Evolutionary conservation across 2,888 invertebrate species (phyloP).

Genomic region (Tachina fera): DNA sequence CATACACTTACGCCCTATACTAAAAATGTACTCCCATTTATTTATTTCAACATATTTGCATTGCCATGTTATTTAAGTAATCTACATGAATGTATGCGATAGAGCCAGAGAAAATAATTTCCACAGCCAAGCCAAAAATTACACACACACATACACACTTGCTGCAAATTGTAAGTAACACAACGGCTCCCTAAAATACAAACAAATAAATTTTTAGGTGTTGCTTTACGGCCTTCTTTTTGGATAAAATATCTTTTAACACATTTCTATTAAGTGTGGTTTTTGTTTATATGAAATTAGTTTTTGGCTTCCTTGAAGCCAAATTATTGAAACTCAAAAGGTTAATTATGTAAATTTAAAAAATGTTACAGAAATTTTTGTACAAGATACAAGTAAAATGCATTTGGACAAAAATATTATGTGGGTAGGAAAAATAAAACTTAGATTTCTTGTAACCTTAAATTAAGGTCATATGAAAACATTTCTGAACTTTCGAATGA

Average conservation of each 20-base stretch:
- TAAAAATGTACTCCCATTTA: conserved; percentile 1
- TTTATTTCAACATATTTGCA: conserved; percentile 38
- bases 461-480: too few relatives aligned
- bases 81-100: conserved; percentile 10
- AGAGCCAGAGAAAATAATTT: conserved; percentile 35
- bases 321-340: conserved; percentile 19
- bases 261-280: background rate
- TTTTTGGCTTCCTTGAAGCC: conserved; percentile 16
- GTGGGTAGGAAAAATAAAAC: too few relatives aligned
- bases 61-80: conserved; percentile 44
- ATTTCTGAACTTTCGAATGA: too few relatives aligned
- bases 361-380: background rate
- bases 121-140: conserved; percentile 50
- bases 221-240: conserved; percentile 11
- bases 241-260: background rate
- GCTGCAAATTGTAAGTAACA: background rate
- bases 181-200: background rate
- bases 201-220: conserved; percentile 11
- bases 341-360: conserved; percentile 8
- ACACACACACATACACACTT: background rate
- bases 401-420: too few relatives aligned
- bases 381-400: too few relatives aligned
- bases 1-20: background rate
- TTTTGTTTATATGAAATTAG: background rate
- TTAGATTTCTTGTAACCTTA: too few relatives aligned